Evolutionary conservation across 2,888 invertebrate species (phyloP).

Genomic region (Thereva unica): DNA sequence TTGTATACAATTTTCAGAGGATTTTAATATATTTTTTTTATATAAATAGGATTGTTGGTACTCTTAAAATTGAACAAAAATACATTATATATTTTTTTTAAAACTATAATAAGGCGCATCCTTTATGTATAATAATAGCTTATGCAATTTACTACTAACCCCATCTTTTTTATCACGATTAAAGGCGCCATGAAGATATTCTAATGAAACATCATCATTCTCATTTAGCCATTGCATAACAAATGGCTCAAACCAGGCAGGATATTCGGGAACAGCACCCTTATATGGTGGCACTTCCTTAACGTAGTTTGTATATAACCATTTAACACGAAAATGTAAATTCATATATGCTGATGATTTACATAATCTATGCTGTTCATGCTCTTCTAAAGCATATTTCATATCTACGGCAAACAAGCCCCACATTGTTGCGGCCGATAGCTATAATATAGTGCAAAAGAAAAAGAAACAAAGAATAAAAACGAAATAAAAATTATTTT

Average conservation of each 20-base stretch:
- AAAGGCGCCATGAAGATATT: slow-evolving; percentile 98
- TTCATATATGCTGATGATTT: slow-evolving; percentile 99
- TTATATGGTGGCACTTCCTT: slow-evolving; percentile 97
- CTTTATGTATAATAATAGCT: no score
- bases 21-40: no score
- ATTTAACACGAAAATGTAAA: slow-evolving; percentile 97
- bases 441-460: slow-evolving; percentile 60
- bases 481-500: no score
- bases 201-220: slow-evolving; percentile 98
- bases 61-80: no score
- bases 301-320: slow-evolving; percentile 97
- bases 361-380: slow-evolving; percentile 93
- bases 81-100: no score
- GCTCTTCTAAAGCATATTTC: slow-evolving; percentile 97
- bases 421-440: slow-evolving; percentile 99
- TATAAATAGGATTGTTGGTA: no score
- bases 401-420: slow-evolving; percentile 93
- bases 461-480: no score
- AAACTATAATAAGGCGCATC: no score
- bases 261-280: slow-evolving; percentile 96
- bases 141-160: slow-evolving; percentile 68
- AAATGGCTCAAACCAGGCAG: slow-evolving; percentile 99
- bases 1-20: no score
- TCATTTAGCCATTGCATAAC: slow-evolving; percentile 99
- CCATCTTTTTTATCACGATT: slow-evolving; percentile 95